Conservation (phyloP, 2,888 invertebrate genomes). For the Coecobrya sp. region DNA sequence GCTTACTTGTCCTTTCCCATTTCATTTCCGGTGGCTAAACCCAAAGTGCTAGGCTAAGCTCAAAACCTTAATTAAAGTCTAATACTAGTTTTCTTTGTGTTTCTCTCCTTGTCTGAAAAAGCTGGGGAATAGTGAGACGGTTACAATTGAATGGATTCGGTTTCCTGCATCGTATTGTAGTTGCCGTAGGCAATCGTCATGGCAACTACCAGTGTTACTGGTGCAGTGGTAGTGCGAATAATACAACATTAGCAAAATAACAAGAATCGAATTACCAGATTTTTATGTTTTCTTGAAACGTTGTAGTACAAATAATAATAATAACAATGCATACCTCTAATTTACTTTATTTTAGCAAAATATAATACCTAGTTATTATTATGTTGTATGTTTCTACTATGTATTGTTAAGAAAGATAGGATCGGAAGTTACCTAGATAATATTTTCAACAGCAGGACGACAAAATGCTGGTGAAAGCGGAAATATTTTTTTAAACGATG, state of each 20-base stretch:
- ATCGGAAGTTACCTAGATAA: background rate
- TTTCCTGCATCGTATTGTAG: too few relatives aligned
- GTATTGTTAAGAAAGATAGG: background rate
- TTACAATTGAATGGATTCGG: background rate
- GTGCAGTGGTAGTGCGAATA: background rate
- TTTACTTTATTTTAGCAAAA: constrained; percentile 9
- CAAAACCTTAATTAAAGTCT: constrained; percentile 25
- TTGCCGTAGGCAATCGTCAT: too few relatives aligned
- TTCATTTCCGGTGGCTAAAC: background rate
- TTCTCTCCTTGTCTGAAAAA: constrained; percentile 88
- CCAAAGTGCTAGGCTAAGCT: background rate
- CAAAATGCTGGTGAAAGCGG: background rate
- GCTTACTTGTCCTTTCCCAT: background rate
- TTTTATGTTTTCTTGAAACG: constrained; percentile 67
- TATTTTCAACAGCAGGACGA: background rate
- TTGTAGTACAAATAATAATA: constrained; percentile 66
- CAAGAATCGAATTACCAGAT: constrained; percentile 39
- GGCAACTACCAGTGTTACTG: background rate
- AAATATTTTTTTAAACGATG: constrained; percentile 27
- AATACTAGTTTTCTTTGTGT: constrained; percentile 19
- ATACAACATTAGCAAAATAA: too few relatives aligned
- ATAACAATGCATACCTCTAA: background rate
- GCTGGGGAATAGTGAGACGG: constrained; percentile 53
- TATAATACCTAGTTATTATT: background rate
- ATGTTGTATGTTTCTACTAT: background rate